A percentile compares a stretch with the other conserved stretches of the same genome.
Evolutionary conservation across 2,113 vertebrate genomes (phyloP).

Genomic region (Xiphophorus maculatus): DNA sequence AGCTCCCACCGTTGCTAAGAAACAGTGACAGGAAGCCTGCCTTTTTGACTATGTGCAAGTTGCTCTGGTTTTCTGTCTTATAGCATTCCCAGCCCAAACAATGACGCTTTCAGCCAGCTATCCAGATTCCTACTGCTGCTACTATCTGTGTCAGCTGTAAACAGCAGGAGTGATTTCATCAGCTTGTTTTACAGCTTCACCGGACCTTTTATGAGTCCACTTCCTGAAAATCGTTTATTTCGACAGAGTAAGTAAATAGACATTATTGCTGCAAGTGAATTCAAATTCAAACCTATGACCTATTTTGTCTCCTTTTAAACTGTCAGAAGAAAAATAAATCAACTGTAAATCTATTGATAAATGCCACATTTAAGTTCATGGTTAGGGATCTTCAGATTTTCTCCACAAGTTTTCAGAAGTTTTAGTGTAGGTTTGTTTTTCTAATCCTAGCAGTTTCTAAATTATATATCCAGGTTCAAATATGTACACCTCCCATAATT

Average conservation of each 20-base stretch:
- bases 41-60: constrained; percentile 68
- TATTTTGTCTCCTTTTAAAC: background rate
- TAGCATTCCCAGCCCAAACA: constrained; percentile 70
- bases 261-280: background rate
- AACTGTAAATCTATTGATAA: background rate
- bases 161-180: constrained; percentile 5
- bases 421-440: too few species aligned
- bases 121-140: constrained; percentile 17
- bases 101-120: constrained; percentile 58
- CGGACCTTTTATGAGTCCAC: constrained; percentile 10
- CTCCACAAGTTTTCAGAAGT: too few species aligned
- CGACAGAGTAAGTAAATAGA: constrained; percentile 4
- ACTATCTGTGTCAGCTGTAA: constrained; percentile 49
- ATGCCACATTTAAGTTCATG: background rate
- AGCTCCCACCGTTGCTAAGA: constrained; percentile 80
- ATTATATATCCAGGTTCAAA: too few species aligned
- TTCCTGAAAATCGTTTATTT: constrained; percentile 4
- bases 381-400: background rate
- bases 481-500: too few species aligned
- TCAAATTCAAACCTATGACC: background rate
- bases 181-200: constrained; percentile 14
- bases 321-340: background rate
- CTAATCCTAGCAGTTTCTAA: too few species aligned
- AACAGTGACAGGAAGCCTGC: constrained; percentile 83
- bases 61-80: constrained; percentile 69